A percentile compares a stretch with the other conserved stretches of the same genome.
Conservation (phyloP, 2,113 vertebrate species). For the Phocoena sinus region DNA sequence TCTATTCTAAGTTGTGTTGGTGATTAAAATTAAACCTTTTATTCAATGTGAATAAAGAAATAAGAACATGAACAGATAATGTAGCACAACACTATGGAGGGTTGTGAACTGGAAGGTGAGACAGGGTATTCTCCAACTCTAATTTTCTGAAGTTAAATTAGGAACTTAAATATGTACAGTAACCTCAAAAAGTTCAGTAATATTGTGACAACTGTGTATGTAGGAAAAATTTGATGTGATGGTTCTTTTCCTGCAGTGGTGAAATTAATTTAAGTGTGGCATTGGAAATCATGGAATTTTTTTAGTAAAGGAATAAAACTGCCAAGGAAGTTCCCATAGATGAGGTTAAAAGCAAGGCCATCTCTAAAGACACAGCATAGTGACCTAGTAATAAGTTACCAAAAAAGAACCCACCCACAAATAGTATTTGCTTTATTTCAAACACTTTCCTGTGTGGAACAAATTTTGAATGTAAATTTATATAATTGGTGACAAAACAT, state of each 20-base stretch:
- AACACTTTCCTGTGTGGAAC: neutral
- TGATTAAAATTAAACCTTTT: neutral
- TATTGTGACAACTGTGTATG: neutral
- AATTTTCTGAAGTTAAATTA: conserved; percentile 14
- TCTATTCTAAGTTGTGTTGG: neutral
- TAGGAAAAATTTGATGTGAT: neutral
- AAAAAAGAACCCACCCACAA: neutral
- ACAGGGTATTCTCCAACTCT: neutral
- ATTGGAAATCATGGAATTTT: neutral
- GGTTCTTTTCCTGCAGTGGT: neutral
- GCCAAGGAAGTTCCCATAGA: neutral
- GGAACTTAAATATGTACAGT: neutral
- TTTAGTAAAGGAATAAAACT: neutral
- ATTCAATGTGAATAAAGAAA: neutral
- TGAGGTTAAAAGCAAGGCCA: neutral
- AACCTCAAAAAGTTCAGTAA: conserved; percentile 4
- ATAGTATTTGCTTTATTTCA: neutral
- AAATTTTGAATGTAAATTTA: neutral
- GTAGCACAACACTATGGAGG: neutral
- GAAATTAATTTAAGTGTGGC: neutral
- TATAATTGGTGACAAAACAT: neutral
- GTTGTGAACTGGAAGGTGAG: neutral
- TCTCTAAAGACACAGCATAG: neutral
- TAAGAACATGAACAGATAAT: neutral
- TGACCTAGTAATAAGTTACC: neutral